Conservation (phyloP, 2,888 invertebrate genomes). For the Cantharis nigra region DNA sequence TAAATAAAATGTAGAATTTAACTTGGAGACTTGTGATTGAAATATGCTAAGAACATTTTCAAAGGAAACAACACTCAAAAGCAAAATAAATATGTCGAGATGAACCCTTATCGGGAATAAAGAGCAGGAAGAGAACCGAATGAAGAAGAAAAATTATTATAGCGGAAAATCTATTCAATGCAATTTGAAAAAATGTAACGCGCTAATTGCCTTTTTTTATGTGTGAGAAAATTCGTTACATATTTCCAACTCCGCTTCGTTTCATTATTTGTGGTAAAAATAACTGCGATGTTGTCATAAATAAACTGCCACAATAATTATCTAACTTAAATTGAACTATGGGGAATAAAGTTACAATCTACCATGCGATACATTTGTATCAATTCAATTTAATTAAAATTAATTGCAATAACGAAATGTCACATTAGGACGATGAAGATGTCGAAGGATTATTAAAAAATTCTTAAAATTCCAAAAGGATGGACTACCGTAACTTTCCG, state of each 20-base stretch:
- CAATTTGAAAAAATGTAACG: background rate
- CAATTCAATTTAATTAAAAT: constrained; percentile 10
- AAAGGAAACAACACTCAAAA: background rate
- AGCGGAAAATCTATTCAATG: background rate
- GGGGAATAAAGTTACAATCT: background rate
- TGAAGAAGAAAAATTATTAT: background rate
- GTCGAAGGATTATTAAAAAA: background rate
- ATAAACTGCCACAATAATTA: background rate
- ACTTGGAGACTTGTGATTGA: background rate
- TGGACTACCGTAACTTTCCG: background rate
- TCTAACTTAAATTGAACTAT: constrained; percentile 9
- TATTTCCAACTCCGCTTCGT: background rate
- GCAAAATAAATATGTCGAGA: background rate
- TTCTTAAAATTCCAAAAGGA: background rate
- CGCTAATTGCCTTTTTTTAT: background rate
- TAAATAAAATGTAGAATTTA: background rate
- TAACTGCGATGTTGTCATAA: background rate
- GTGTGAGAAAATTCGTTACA: background rate
- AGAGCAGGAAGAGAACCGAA: background rate
- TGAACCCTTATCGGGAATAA: background rate
- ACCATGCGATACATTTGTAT: constrained; percentile 13
- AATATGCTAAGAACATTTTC: background rate
- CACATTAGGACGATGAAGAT: background rate
- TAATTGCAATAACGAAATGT: background rate
- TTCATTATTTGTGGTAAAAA: background rate